Evolutionary conservation across 64 coral and sea anemone species (phyloP), one percentile per base, ranked within the genome.

Genomic region (Catalaphyllia jardinei): DNA sequence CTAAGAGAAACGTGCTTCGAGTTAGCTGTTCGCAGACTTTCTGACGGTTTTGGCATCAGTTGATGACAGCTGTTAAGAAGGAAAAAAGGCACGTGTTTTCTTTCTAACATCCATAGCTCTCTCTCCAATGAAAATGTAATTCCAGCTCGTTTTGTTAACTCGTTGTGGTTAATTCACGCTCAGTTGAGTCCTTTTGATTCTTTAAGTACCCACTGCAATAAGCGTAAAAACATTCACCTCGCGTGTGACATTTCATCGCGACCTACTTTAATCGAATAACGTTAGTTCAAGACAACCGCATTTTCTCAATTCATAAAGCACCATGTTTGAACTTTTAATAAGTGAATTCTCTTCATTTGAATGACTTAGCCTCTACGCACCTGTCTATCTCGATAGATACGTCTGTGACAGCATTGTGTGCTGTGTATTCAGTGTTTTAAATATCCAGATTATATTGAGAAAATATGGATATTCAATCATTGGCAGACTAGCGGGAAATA

Each of bases 101-200:
- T 39, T 85, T 38, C 35, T 49, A 12, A 8, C 39, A 46, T 83
- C 60, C 29, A 83, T 83, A 83, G 35, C 79, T 67, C 60, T 11
- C 39, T 13, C 38, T 71, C n/a, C 39, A 85, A 85, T 71, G 31
- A 71, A 52, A 63, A 85, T 85, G 81, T 51, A 71, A 85, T 72
- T 85, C 81, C 81, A 85, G 62, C 62, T 42, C 60, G 31, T n/a
- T 83, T 30, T 83, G 80, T 83, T 61, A 65, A 42, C 59, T 85
- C 71, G 22, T 85, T 85, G 27, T 50, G 30, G 19, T 25, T 20
- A 13, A 42, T 85, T 50, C 31, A 85, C 63, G 81, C 35, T 28
- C 6, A 25, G 62, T 52, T 85, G 81, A 85, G 22, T 50, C 54
- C 31, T 28, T 71, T 71, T 29, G 39, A 12, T 46, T 71, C 27